phyloP scores from a whole-genome alignment of 2,797 vertebrate species.

The Pangasius larnaudii region DNA sequence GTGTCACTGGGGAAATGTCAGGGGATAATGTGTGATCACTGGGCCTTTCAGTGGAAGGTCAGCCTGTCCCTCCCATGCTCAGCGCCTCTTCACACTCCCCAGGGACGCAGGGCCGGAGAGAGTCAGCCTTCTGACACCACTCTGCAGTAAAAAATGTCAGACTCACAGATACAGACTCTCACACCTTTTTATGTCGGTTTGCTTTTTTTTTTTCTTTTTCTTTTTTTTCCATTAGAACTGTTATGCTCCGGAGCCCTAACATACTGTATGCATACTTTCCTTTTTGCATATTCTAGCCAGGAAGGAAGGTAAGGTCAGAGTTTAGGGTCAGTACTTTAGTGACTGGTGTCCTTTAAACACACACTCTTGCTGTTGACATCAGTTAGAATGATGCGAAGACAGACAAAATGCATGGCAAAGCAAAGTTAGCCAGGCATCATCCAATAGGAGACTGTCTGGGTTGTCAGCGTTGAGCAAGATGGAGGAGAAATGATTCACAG shows the following conservation, averaged over 20 bases:
- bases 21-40: slow-evolving; percentile 76
- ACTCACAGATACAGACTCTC: slow-evolving; percentile 10
- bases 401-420: background rate
- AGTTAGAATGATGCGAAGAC: background rate
- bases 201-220: background rate
- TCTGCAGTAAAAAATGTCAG: slow-evolving; percentile 56
- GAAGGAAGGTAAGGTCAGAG: background rate
- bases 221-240: background rate
- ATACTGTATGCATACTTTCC: background rate
- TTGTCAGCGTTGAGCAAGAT: background rate
- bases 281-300: background rate
- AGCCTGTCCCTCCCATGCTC: slow-evolving; percentile 64
- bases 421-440: background rate
- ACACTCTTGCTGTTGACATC: background rate
- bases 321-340: background rate
- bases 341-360: background rate
- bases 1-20: slow-evolving; percentile 77
- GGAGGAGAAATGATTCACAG: background rate
- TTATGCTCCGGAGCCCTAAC: background rate
- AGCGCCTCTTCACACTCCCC: slow-evolving; percentile 52
- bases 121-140: slow-evolving; percentile 29
- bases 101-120: slow-evolving; percentile 36
- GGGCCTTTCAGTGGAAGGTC: slow-evolving; percentile 73
- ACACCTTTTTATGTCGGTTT: background rate
- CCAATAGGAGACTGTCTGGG: background rate